Evolutionary conservation across 2,113 vertebrate species (phyloP).

Genomic region (Barnardius zonarius): DNA sequence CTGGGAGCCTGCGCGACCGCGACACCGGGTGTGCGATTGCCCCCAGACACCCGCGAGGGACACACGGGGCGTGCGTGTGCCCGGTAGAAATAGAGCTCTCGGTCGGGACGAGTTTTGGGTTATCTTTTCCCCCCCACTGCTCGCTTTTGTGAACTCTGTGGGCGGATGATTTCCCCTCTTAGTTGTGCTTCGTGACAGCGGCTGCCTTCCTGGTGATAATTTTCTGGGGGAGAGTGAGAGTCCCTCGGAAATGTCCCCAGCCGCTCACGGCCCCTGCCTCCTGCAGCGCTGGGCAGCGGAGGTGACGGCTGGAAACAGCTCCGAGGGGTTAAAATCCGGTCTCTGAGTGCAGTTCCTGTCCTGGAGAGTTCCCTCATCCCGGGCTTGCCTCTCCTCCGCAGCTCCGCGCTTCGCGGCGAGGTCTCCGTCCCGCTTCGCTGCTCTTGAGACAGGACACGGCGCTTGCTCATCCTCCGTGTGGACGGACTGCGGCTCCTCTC

Average conservation of each 20-base stretch:
- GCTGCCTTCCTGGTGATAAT: not conserved
- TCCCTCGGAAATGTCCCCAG: not conserved
- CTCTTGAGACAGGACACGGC: not conserved
- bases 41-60: not conserved
- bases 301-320: not conserved
- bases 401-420: not conserved
- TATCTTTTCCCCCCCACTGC: not conserved
- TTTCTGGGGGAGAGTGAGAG: not conserved
- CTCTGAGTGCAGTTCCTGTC: not conserved
- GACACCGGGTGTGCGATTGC: not conserved
- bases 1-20: not conserved
- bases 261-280: not conserved
- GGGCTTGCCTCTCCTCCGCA: not conserved
- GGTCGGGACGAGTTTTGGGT: not conserved
- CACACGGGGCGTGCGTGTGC: not conserved
- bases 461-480: not conserved
- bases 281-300: not conserved
- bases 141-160: not conserved
- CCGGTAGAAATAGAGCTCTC: not conserved
- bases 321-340: not conserved
- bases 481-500: not conserved
- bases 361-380: not conserved
- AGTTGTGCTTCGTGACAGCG: not conserved
- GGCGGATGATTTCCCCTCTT: not conserved
- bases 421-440: not conserved